Conservation (phyloP, 2,888 invertebrate species). For the Pseudococcus longispinus region DNA sequence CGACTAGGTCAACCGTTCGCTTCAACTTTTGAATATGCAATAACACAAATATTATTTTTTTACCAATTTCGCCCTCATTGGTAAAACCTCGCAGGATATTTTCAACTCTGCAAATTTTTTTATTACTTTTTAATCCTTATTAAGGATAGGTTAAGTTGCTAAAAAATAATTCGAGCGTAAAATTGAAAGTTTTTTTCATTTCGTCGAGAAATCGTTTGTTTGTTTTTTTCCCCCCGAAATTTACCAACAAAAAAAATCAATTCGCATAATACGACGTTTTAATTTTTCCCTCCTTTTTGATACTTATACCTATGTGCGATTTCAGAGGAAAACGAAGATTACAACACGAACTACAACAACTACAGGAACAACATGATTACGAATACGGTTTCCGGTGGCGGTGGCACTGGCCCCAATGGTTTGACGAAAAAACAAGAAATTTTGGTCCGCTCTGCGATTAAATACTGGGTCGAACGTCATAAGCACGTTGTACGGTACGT, state of each 20-base stretch:
- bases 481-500: conserved; percentile 84
- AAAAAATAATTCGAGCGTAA: background rate
- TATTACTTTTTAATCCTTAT: background rate
- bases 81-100: background rate
- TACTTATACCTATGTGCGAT: background rate
- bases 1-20: conserved; percentile 22
- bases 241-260: background rate
- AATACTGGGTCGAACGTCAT: conserved; percentile 89
- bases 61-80: background rate
- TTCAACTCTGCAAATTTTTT: background rate
- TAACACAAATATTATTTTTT: conserved; percentile 15
- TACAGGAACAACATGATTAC: conserved; percentile 43
- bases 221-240: background rate
- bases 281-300: background rate
- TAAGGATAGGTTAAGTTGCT: background rate
- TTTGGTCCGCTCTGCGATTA: conserved; percentile 84
- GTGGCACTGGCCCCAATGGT: conserved; percentile 74
- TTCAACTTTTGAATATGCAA: conserved; percentile 37
- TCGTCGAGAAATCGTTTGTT: background rate
- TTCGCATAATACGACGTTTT: background rate
- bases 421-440: conserved; percentile 83
- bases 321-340: conserved; percentile 51
- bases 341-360: conserved; percentile 34
- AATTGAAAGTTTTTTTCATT: background rate
- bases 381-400: conserved; percentile 37